Evolutionary conservation across 2,888 invertebrate genomes (phyloP).

Genomic region (Sussaba pulchella): DNA sequence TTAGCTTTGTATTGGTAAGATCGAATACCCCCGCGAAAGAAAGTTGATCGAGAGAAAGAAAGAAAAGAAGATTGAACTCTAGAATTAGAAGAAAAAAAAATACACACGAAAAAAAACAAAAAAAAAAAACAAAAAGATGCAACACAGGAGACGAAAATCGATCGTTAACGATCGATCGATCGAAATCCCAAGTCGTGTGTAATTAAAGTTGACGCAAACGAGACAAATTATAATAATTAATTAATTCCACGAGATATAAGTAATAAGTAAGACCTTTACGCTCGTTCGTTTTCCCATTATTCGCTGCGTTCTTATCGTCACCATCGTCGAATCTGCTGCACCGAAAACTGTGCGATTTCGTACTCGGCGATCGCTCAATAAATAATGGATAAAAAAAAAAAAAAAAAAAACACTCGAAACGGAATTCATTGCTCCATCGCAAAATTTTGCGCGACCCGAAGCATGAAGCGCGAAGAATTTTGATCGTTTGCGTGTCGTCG

Average conservation of each 20-base stretch:
- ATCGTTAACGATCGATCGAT: slow-evolving; percentile 56
- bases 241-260: slow-evolving; percentile 49
- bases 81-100: slow-evolving; percentile 47
- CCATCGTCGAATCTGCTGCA: slow-evolving; percentile 23
- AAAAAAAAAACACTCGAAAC: too few species aligned
- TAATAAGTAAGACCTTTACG: slow-evolving; percentile 76
- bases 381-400: too few species aligned
- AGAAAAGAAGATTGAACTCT: slow-evolving; percentile 46
- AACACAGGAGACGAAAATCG: slow-evolving; percentile 26
- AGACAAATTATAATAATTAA: slow-evolving; percentile 64
- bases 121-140: slow-evolving; percentile 24
- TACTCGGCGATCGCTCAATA: slow-evolving; percentile 22
- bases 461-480: too few species aligned
- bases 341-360: slow-evolving; percentile 19
- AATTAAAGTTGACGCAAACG: slow-evolving; percentile 62
- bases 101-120: too few species aligned
- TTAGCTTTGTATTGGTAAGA: slow-evolving; percentile 84
- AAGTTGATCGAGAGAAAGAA: slow-evolving; percentile 47
- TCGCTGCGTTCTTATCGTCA: slow-evolving; percentile 53
- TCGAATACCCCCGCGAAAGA: slow-evolving; percentile 75
- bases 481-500: too few species aligned
- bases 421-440: slow-evolving; percentile 20
- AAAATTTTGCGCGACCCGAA: slow-evolving; percentile 22
- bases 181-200: slow-evolving; percentile 65
- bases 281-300: slow-evolving; percentile 75